Evolutionary conservation across 2,113 vertebrate species (phyloP).

Genomic region (Sula dactylatra): DNA sequence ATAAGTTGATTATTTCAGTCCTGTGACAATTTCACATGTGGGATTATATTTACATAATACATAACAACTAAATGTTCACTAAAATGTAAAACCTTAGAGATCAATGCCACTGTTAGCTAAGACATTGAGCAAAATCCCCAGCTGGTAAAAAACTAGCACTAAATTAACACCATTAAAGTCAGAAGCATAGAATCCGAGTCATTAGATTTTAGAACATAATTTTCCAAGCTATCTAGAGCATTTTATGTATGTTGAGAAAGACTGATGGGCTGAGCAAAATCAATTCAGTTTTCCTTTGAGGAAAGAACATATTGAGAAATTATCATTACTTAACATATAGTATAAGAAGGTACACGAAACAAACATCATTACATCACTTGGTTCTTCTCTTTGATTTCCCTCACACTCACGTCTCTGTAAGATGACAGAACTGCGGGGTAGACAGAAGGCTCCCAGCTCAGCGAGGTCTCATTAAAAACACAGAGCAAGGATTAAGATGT

Average conservation of each 20-base stretch:
- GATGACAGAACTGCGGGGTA: neutral
- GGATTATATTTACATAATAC: neutral
- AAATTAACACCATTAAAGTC: conserved; percentile 1
- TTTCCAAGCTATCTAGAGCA: neutral
- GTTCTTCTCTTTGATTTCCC: neutral
- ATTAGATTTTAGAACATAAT: conserved; percentile 8
- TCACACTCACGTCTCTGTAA: neutral
- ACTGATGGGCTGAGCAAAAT: conserved; percentile 31
- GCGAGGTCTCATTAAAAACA: conserved; percentile 30
- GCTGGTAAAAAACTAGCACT: neutral
- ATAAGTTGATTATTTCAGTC: neutral
- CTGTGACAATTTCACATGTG: neutral
- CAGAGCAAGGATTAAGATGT: neutral
- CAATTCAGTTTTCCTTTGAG: conserved; percentile 23
- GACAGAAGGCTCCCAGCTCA: neutral
- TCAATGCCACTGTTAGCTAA: neutral
- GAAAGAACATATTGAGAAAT: conserved; percentile 7
- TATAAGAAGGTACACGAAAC: neutral
- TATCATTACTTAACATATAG: neutral
- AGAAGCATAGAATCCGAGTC: neutral
- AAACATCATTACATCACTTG: neutral
- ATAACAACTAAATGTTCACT: neutral
- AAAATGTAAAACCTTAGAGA: neutral
- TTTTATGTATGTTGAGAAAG: conserved; percentile 19
- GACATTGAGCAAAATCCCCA: neutral